Evolutionary conservation across 2,797 vertebrate genomes (phyloP).

Genomic region (Cynodonichthys magdalenae): DNA sequence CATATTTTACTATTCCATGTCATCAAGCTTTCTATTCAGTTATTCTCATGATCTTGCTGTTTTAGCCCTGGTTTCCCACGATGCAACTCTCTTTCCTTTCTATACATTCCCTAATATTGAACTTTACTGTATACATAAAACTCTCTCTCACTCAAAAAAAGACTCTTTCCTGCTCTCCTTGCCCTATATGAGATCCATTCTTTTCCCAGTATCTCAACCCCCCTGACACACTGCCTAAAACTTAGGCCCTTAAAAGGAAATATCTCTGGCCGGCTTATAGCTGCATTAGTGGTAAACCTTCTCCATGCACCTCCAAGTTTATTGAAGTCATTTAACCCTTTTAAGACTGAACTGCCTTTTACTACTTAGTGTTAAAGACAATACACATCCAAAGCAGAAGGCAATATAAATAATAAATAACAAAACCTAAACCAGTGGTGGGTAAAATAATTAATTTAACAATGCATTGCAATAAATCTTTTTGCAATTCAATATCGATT

Average conservation of each 20-base stretch:
- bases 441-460: too few species aligned
- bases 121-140: slow-evolving; percentile 19
- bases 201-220: slow-evolving; percentile 42
- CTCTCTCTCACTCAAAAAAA: slow-evolving; percentile 19
- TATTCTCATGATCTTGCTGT: slow-evolving; percentile 38
- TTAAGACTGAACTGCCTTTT: slow-evolving; percentile 3
- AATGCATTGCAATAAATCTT: too few species aligned
- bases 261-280: slow-evolving; percentile 54
- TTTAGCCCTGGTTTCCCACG: slow-evolving; percentile 35
- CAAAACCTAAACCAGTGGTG: background rate
- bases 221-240: slow-evolving; percentile 51
- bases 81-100: slow-evolving; percentile 20
- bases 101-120: slow-evolving; percentile 44
- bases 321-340: slow-evolving; percentile 25
- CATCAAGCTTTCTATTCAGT: slow-evolving; percentile 31
- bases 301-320: slow-evolving; percentile 28
- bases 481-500: too few species aligned
- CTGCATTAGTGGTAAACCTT: slow-evolving; percentile 67
- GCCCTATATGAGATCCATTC: slow-evolving; percentile 42
- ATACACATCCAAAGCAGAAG: background rate
- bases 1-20: slow-evolving; percentile 6
- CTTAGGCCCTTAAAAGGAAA: slow-evolving; percentile 81
- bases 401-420: background rate
- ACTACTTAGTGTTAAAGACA: background rate
- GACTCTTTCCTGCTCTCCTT: slow-evolving; percentile 23